Evolutionary conservation across 2,113 vertebrate species (phyloP), one percentile per base, ranked within the genome.

Genomic region (Parotia lawesii): DNA sequence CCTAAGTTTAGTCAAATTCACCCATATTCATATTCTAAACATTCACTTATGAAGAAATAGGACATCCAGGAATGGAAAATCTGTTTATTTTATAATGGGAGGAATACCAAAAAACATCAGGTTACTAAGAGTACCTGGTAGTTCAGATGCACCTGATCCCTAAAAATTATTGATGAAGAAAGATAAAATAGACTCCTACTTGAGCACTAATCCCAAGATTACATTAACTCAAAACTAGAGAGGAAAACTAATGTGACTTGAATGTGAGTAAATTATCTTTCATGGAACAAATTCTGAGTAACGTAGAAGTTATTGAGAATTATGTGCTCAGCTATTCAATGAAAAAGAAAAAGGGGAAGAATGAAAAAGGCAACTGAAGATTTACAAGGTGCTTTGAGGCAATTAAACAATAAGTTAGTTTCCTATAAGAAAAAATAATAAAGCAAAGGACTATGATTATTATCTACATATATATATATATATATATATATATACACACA

Each of bases 41-140:
- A 40, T 42, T 73, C 8, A 37, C 6, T 64, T 77, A 54, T 12
- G 29, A 85, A 31, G 15, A 80, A 66, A 51, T 16, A 27, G 2
- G 4, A 28, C 5, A 56, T 35, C 2, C 1, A 48, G 37, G 12
- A 65, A 74, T 28, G 10, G 16, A 72, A 87, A 76, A 81, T 10
- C 4, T 37, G 5, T 54, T 72, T 60, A 11, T 73, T 69, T 77
- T 51, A 24, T 37, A 54, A 23, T 13, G 15, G 9, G 3, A 0
- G 4, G 1, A 54, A 58, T 16, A 37, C 0, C 2, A 47, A 53
- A 60, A 75, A 58, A 0, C 6, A 10, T 14, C 12, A 16, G 12
- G 15, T 88, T 29, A 58, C 6, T 45, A 6, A 10, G 6, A 38
- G 4, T 23, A 50, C 50, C 22, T 47, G 14, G 9, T 37, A 42